Percentiles rank a stretch among this genome's conserved stretches.
phyloP scores from a whole-genome alignment of 2,888 invertebrate species.

The Lumbricus terrestris region DNA sequence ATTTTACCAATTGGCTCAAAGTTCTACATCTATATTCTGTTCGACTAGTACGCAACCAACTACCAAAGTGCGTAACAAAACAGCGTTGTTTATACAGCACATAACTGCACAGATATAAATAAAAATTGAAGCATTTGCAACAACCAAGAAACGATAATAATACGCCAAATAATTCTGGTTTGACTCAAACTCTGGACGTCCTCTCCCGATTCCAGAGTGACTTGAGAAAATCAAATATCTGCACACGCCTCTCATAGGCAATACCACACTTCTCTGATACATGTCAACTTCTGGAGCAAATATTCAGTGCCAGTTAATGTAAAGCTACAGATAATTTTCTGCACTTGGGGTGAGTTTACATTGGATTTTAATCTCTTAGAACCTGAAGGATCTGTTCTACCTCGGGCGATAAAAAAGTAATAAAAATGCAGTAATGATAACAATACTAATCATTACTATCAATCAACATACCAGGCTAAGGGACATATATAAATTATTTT shows the following conservation, averaged over 20 bases:
- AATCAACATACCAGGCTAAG: neutral
- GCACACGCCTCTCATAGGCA: neutral
- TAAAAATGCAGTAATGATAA: neutral
- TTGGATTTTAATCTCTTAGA: too few relatives aligned
- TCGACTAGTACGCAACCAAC: neutral
- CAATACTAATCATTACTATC: neutral
- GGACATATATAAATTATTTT: neutral
- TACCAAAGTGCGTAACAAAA: neutral
- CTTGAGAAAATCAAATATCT: neutral
- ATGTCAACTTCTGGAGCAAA: neutral
- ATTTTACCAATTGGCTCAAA: neutral
- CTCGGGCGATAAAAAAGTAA: too few relatives aligned
- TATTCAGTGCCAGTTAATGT: neutral
- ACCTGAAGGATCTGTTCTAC: too few relatives aligned
- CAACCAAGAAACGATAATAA: neutral
- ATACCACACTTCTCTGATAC: neutral
- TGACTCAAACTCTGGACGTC: neutral
- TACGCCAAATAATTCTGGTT: too few relatives aligned
- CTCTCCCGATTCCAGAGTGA: neutral
- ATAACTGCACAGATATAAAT: neutral
- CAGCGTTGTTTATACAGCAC: neutral
- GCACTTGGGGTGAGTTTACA: neutral
- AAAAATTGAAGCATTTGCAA: neutral
- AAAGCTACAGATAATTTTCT: neutral
- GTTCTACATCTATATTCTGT: neutral